Percentiles rank a stretch among this genome's conserved stretches.
These are phyloP conservation scores for Scelioninae gen. 1 DNA, from an alignment of 2,888 invertebrate genomes.

Conservation along the genomic window DNA sequence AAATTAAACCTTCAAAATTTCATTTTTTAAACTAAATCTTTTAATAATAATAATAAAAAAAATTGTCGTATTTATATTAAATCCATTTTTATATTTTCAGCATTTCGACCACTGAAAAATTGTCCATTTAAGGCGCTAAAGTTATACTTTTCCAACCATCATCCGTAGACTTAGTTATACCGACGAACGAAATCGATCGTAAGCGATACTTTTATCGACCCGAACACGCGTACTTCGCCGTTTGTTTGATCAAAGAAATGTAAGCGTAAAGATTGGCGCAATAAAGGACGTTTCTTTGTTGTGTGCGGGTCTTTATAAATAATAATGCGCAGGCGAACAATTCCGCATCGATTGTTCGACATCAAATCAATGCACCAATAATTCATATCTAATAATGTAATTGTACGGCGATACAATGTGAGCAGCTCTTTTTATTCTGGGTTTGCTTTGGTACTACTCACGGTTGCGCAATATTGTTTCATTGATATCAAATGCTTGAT, in stretches of 20 bases:
- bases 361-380: slow-evolving; percentile 22
- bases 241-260: slow-evolving; percentile 31
- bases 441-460: neutral
- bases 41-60: too few relatives aligned
- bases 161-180: too few relatives aligned
- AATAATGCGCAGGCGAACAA: slow-evolving; percentile 27
- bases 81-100: too few relatives aligned
- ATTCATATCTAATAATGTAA: slow-evolving; percentile 24
- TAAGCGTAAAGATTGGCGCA: slow-evolving; percentile 22
- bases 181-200: too few relatives aligned
- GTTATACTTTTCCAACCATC: too few relatives aligned
- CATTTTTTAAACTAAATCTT: too few relatives aligned
- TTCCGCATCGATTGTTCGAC: slow-evolving; percentile 27
- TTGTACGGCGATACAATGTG: neutral
- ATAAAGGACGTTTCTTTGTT: slow-evolving; percentile 30
- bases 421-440: neutral
- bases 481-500: too few relatives aligned
- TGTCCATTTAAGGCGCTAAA: too few relatives aligned
- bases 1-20: too few relatives aligned
- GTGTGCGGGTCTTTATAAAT: slow-evolving; percentile 28
- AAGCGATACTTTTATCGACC: too few relatives aligned
- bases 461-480: neutral
- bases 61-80: too few relatives aligned
- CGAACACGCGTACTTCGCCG: slow-evolving; percentile 13
- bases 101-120: too few relatives aligned